These are phyloP conservation scores for Mongoloraphidia duomilia DNA, from an alignment of 2,888 invertebrate species.

Conservation along the genomic window DNA sequence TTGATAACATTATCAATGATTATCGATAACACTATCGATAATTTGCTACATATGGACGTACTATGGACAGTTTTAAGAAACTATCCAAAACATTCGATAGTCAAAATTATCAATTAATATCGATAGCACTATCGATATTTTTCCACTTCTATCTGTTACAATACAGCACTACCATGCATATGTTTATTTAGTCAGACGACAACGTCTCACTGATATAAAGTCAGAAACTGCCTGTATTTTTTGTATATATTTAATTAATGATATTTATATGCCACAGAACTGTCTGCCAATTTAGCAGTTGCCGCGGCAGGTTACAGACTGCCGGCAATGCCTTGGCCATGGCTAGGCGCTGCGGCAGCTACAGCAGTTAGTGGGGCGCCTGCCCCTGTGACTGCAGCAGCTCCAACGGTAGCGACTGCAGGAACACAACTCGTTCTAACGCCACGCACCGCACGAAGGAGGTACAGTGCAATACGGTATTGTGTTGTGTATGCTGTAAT, in stretches of 20 bases:
- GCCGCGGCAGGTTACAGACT: slow-evolving; percentile 53
- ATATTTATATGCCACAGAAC: neutral
- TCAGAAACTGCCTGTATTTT: neutral
- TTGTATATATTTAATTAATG: neutral
- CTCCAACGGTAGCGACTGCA: slow-evolving; percentile 17
- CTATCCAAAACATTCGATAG: no score
- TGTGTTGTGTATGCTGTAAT: no score
- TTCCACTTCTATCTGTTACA: no score
- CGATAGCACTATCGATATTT: no score
- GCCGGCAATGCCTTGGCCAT: slow-evolving; percentile 64
- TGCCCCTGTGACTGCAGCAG: slow-evolving; percentile 40
- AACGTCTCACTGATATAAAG: no score
- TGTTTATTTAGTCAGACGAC: slow-evolving; percentile 9
- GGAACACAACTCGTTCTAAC: slow-evolving; percentile 51
- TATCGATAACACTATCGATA: no score
- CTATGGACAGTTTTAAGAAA: no score
- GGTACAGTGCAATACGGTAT: slow-evolving; percentile 32
- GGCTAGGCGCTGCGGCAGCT: slow-evolving; percentile 43
- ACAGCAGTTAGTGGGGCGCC: slow-evolving; percentile 30
- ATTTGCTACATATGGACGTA: no score
- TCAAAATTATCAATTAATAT: no score
- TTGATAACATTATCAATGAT: no score
- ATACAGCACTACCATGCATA: no score
- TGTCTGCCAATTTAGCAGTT: slow-evolving; percentile 33
- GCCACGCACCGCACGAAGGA: slow-evolving; percentile 53